These are phyloP conservation scores for Agrochola macilenta DNA, from an alignment of 2,888 invertebrate species.

Conservation along the genomic window DNA sequence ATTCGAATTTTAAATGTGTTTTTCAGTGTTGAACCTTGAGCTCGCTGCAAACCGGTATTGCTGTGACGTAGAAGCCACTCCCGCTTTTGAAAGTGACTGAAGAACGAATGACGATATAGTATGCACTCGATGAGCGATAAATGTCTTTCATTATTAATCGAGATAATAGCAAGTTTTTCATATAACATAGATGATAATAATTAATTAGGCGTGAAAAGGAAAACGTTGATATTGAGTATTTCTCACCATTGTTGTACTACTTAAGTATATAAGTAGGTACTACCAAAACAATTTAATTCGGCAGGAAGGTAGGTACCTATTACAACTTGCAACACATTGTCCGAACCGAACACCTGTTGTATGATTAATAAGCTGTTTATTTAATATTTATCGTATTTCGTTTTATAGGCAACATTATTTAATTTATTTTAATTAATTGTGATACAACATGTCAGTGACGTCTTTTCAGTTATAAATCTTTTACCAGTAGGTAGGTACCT, in stretches of 20 bases:
- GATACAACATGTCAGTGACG: neutral
- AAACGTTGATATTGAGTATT: neutral
- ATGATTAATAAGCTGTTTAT: neutral
- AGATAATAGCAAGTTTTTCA: neutral
- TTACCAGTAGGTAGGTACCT: too few relatives aligned
- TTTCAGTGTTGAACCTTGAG: constrained; percentile 61
- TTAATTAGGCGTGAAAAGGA: neutral
- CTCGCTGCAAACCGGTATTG: constrained; percentile 49
- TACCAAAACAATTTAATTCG: constrained; percentile 8
- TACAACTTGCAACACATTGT: neutral
- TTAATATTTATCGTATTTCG: neutral
- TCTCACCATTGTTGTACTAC: neutral
- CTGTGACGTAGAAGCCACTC: constrained; percentile 68
- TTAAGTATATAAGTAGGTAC: too few relatives aligned
- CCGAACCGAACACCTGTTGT: constrained; percentile 13
- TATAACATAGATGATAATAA: neutral
- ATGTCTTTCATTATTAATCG: neutral
- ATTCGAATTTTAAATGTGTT: constrained; percentile 16
- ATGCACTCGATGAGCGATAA: neutral
- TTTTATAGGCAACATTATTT: neutral
- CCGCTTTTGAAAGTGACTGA: constrained; percentile 61
- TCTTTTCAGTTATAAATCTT: neutral
- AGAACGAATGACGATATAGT: constrained; percentile 12
- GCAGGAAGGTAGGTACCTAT: neutral
- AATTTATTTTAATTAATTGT: constrained; percentile 17